Conservation (phyloP, 2,888 invertebrate species). For the Dryadula phaetusa region DNA sequence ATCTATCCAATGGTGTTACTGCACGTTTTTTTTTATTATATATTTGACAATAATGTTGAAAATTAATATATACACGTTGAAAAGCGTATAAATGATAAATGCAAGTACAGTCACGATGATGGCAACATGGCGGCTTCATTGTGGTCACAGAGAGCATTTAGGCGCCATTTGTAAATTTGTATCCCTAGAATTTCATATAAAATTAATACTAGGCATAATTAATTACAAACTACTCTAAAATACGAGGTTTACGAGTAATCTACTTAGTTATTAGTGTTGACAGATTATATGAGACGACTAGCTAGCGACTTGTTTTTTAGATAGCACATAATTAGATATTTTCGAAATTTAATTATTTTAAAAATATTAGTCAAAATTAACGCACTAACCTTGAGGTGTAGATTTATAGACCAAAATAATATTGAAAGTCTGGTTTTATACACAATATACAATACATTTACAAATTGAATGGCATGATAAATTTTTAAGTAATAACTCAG, state of each 20-base stretch:
- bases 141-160: constrained; percentile 80
- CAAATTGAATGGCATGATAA: too few relatives aligned
- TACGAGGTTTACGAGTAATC: neutral
- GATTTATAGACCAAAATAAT: neutral
- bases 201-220: constrained; percentile 33
- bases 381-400: constrained; percentile 1
- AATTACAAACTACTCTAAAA: constrained; percentile 22
- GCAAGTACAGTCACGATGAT: constrained; percentile 43
- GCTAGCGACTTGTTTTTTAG: neutral
- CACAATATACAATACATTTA: neutral
- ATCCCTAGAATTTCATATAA: constrained; percentile 76
- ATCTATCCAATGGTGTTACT: too few relatives aligned
- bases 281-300: neutral
- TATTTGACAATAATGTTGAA: neutral
- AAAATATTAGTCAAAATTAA: neutral
- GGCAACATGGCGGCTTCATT: constrained; percentile 59
- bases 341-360: too few relatives aligned
- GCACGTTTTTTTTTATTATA: neutral
- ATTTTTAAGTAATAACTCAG: too few relatives aligned
- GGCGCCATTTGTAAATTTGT: constrained; percentile 58
- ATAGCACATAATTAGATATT: too few relatives aligned
- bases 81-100: constrained; percentile 29
- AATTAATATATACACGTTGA: constrained; percentile 5
- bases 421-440: neutral
- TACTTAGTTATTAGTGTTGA: neutral